Evolutionary conservation across 2,888 invertebrate species (phyloP).

Genomic region (Tridacna crocea): DNA sequence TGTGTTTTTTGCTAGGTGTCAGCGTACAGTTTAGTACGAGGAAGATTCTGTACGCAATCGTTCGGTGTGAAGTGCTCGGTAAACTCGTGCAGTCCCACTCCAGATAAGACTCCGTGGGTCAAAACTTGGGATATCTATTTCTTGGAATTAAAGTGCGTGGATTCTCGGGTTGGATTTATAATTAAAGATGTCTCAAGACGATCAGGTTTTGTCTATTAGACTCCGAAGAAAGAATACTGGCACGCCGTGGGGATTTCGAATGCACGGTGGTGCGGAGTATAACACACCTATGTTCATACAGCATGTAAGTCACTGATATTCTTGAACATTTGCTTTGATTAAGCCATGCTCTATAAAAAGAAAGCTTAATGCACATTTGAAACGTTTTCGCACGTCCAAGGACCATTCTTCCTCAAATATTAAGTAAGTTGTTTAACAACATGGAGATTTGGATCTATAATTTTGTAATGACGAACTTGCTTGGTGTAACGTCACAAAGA

Average conservation of each 20-base stretch:
- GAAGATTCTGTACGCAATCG: not conserved
- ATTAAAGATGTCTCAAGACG: slow-evolving; percentile 46
- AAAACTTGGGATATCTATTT: too few species aligned
- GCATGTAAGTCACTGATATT: slow-evolving; percentile 69
- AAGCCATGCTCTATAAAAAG: too few species aligned
- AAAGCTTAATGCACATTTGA: too few species aligned
- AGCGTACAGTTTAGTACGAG: not conserved
- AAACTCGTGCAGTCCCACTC: slow-evolving; percentile 2
- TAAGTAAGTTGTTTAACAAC: too few species aligned
- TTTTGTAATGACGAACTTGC: too few species aligned
- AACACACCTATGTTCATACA: slow-evolving; percentile 76
- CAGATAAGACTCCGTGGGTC: not conserved
- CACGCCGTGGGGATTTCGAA: slow-evolving; percentile 81
- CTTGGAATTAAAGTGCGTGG: slow-evolving; percentile 3
- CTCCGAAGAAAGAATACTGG: slow-evolving; percentile 75
- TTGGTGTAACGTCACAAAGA: too few species aligned
- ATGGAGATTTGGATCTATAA: too few species aligned
- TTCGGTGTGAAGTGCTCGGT: not conserved
- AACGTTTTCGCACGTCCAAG: too few species aligned
- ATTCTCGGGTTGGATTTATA: slow-evolving; percentile 17
- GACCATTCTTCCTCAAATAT: too few species aligned
- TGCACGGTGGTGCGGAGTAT: slow-evolving; percentile 80
- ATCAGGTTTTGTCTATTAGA: slow-evolving; percentile 63
- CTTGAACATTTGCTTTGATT: not conserved
- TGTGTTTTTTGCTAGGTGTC: not conserved